These are phyloP conservation scores for Hoplodrina ambigua DNA, from an alignment of 2,888 invertebrate genomes.

Conservation along the genomic window DNA sequence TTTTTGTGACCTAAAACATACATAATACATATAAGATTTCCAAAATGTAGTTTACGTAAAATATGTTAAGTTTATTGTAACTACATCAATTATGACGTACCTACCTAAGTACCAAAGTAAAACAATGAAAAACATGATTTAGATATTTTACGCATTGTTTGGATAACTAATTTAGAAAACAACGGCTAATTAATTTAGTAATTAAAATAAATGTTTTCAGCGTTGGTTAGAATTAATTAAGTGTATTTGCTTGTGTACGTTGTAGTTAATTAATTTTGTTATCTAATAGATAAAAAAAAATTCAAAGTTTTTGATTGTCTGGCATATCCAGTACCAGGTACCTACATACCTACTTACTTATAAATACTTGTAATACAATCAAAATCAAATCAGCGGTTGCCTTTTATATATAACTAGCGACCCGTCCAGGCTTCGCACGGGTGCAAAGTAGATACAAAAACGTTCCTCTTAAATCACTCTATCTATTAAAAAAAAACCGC, in stretches of 20 bases:
- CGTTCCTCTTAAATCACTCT: too few species aligned
- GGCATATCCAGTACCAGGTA: slow-evolving; percentile 1
- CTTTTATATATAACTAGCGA: too few species aligned
- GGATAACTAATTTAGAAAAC: slow-evolving; percentile 57
- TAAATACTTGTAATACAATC: too few species aligned
- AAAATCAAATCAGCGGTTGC: background rate
- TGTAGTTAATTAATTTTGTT: slow-evolving; percentile 35
- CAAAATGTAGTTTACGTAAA: background rate
- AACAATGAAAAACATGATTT: slow-evolving; percentile 40
- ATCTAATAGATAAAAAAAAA: slow-evolving; percentile 12
- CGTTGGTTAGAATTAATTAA: slow-evolving; percentile 48
- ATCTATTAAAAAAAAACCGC: too few species aligned
- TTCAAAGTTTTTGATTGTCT: slow-evolving; percentile 20
- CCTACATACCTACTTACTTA: background rate
- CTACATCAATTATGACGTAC: background rate
- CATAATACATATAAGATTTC: background rate
- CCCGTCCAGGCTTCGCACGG: too few species aligned
- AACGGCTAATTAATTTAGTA: slow-evolving; percentile 62
- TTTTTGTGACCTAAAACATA: too few species aligned
- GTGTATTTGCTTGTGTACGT: slow-evolving; percentile 36
- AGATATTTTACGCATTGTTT: slow-evolving; percentile 52
- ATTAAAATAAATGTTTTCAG: slow-evolving; percentile 54
- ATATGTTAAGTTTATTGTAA: background rate
- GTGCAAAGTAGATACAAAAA: too few species aligned
- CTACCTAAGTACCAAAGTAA: background rate